phyloP scores from a whole-genome alignment of 2,888 invertebrate species.

The Tetragnatha montana region DNA sequence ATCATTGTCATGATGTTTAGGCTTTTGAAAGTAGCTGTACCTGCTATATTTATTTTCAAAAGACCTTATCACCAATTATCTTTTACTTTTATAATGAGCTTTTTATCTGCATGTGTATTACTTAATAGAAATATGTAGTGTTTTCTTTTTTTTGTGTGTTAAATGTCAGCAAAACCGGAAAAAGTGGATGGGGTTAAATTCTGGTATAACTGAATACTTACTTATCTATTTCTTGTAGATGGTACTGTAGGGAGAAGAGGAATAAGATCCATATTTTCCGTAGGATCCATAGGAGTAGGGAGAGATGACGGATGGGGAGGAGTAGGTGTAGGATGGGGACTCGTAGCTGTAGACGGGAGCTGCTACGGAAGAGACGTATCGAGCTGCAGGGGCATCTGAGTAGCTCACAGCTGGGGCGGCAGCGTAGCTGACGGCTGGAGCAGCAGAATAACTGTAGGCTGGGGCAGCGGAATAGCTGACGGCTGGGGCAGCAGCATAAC shows the following conservation, averaged over 20 bases:
- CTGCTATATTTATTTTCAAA: too few species aligned
- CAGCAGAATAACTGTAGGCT: slow-evolving; percentile 35
- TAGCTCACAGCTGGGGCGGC: slow-evolving; percentile 32
- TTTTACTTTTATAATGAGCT: too few species aligned
- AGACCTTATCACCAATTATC: too few species aligned
- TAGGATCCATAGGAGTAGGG: slow-evolving; percentile 54
- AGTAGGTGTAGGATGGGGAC: slow-evolving; percentile 50
- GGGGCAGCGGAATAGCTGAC: slow-evolving; percentile 14
- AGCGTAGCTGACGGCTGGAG: slow-evolving; percentile 8
- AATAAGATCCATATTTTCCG: slow-evolving; percentile 42
- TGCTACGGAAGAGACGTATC: slow-evolving; percentile 1
- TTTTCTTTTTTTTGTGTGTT: too few species aligned
- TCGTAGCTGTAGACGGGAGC: slow-evolving; percentile 52
- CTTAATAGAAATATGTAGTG: too few species aligned
- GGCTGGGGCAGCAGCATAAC: slow-evolving; percentile 15
- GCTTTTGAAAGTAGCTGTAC: too few species aligned
- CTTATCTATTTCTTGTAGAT: slow-evolving; percentile 53
- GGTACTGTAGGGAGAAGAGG: slow-evolving; percentile 42
- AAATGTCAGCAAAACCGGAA: too few species aligned
- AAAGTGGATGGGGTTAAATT: too few species aligned
- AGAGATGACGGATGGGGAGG: slow-evolving; percentile 36
- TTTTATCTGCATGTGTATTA: too few species aligned
- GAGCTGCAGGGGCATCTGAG: neutral
- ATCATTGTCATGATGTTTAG: too few species aligned
- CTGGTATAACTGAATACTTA: slow-evolving; percentile 20